Base-by-base conservation (phyloP, 2,888 invertebrate genomes). In the Folsomia manolachei region DNA sequence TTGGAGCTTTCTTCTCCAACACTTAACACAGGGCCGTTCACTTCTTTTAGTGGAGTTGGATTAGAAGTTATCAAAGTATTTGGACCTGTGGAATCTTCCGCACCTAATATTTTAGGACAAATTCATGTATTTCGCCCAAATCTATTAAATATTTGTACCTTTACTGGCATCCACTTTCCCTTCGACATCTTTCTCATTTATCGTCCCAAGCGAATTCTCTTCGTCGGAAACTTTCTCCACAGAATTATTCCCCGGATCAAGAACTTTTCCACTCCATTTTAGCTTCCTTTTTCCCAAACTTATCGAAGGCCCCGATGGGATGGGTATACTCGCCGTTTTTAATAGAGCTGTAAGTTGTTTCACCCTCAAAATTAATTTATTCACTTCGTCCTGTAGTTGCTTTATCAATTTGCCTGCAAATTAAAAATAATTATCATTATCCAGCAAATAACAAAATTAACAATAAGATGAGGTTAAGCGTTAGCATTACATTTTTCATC, bases 401-500 rank as follows among this genome's bases (percentile, higher is more conserved):
- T 75, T 76, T n/a, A 81, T 79, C 11, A 79, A 62, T 71, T 77
- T 79, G 62, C 74, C 80, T 80, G 25, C 9, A 69, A 70, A 71
- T 61, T 27, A 66, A 7, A 18, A 71, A 21, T 19, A 23, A 53
- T 9, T 25, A 53, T 27, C 21, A 70, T 25, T 19, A 66, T 23
- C 14, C 27, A 65, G 23, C 24, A 27, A 60, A 4, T 25, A 56
- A 60, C 14, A 68, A 53, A 23, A 18, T 60, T 23, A 21, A 9
- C 24, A 11, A 68, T n/a, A n/a, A n/a, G 24, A 25, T n/a, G n/a
- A n/a, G n/a, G n/a, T n/a, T n/a, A n/a, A n/a, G n/a, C n/a, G n/a
- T n/a, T n/a, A n/a, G n/a, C n/a, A n/a, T n/a, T 76, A 78, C 80
- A 75, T 75, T 78, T 80, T 60, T 80, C 81, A 72, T 80, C 78